A percentile compares a stretch with the other conserved stretches of the same genome.
Conservation (phyloP, 2,797 vertebrate species). For the Rhinatrema bivittatum region DNA sequence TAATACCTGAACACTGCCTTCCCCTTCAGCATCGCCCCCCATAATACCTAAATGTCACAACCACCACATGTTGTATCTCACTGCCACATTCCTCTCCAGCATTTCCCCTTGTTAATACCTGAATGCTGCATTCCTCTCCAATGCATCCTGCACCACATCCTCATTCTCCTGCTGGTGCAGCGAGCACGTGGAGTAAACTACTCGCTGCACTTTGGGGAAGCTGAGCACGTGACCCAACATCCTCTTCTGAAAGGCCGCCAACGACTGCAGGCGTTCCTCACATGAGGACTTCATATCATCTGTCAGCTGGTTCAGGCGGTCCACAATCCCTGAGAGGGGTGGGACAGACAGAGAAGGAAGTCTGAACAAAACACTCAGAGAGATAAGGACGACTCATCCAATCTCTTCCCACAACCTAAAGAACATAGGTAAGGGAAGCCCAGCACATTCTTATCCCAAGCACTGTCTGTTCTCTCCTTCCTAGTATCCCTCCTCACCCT, state of each 20-base stretch:
- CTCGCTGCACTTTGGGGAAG: constrained; percentile 69
- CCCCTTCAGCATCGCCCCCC: no score
- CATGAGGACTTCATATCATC: constrained; percentile 5
- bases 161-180: constrained; percentile 83
- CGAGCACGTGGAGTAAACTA: constrained; percentile 92
- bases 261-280: constrained; percentile 58
- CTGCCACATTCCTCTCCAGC: fast-evolving
- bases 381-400: background rate
- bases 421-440: no score
- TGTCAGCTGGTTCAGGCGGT: constrained; percentile 30
- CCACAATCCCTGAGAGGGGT: constrained; percentile 69
- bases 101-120: no score
- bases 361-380: background rate
- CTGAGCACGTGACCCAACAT: constrained; percentile 69
- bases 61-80: no score
- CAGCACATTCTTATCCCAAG: no score
- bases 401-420: no score
- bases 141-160: constrained; percentile 63
- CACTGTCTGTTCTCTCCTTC: no score
- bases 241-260: constrained; percentile 78
- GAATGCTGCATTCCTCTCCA: constrained; percentile 62
- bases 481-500: no score
- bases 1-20: no score
- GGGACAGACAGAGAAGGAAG: background rate
- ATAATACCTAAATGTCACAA: no score